Base-by-base conservation (phyloP, 2,797 vertebrate genomes). In the Botia almorhae region DNA sequence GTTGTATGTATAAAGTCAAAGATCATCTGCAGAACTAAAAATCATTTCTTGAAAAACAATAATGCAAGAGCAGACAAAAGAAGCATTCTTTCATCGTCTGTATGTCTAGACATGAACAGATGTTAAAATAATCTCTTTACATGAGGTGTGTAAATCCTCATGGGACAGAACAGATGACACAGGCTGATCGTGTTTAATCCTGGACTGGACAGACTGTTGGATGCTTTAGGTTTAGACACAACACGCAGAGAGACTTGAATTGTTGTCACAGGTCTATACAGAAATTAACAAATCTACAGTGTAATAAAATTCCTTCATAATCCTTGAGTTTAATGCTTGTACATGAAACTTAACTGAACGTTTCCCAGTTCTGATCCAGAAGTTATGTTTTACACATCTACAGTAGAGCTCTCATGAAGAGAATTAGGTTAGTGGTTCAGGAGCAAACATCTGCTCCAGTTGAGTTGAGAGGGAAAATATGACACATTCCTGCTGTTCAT, bases 361-460 rank as follows among this genome's bases (percentile, higher is more conserved):
- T 51, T 51, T 11, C 46, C 43, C 11, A 70, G 21, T 16, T 60
- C 23, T 60, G n/a, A 33, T 11, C 43, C 29, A 48, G 6, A 39
- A 16, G 26, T 4, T 17, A 50, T 11, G 55, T 64, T 78, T 70
- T 71, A 63, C n/a, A 50, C 69, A 43, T 63, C 71, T 50, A 55
- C 8, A 56, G 73, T 56, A 58, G 26, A 55, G 50, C 16, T 78
- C 19, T 29, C 43, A 19, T 4, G 7, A n/a, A 73, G 39, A 29
- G 23, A 51, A 81, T 48, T 75, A 75, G 67, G 79, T 83, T 73
- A 82, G 69, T 75, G 43, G 69, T 67, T 48, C 70, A 78, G 46
- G 16, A 64, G 26, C 60, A 43, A 81, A 72, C 79, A 85, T 76
- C 76, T 85, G 79, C 48, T 81, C n/a, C 51, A 16, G 23, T 39